Base-by-base conservation (phyloP, 2,888 invertebrate genomes). In the Cephus nigrinus region DNA sequence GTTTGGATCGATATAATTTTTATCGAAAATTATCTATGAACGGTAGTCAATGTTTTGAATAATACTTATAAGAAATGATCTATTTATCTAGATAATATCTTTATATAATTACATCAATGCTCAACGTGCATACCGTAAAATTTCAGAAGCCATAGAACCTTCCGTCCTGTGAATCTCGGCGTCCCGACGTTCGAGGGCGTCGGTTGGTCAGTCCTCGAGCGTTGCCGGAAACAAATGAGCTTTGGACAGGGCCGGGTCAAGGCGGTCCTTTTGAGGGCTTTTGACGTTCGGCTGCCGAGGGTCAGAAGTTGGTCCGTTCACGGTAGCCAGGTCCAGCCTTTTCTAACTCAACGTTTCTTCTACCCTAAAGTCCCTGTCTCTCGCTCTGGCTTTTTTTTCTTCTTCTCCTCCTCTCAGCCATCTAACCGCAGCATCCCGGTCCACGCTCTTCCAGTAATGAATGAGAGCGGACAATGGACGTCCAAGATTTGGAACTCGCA, bases 211-310 rank as follows among this genome's bases (percentile, higher is more conserved):
- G 55, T 55, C 15, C 55, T 55, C 55, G 55, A 55, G 55, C 71
- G 31, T 71, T 12, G 75, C 75, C 82, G 86, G 85, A 89, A 90
- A 90, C 88, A 90, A 90, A 90, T 90, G 89, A 90, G 89, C 87
- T 86, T 81, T 85, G 84, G 87, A 89, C 88, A 88, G 86, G 81
- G 83, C 83, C 82, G 85, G 87, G 79, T 84, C 82, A 84, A 76
- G 85, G 87, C 89, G 90, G 89, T 83, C 82, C 88, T 88, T 90
- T 90, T 89, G 88, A 89, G 83, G 69, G 55, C 86, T 84, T 84
- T 88, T 87, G 87, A 87, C 85, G 86, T 84, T 84, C 84, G 83
- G 85, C 87, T 87, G 87, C 86, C 86, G 84, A 84, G 85, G 84
- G 87, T 88, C 88, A 86, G 84, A 82, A 84, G 81, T 82, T 55